Base-by-base conservation (phyloP, 2,888 invertebrate species). In the Drosophila macrospina region DNA sequence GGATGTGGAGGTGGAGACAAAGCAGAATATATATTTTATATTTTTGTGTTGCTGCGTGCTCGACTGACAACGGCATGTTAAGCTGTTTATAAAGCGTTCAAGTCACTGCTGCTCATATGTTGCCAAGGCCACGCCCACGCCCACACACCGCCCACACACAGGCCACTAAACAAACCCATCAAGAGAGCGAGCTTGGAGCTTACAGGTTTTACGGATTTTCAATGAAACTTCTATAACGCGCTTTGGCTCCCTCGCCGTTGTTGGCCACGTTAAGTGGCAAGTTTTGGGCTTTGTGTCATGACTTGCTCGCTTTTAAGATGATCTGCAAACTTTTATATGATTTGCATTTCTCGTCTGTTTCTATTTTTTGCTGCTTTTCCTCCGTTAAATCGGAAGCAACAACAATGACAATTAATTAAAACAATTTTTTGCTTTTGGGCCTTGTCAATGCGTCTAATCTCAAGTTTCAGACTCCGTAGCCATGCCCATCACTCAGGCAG, bases 71-170 rank as follows among this genome's bases (percentile, higher is more conserved):
- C 71, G 78, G 80, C 76, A 83, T 87, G 80, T 84, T 84, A 86
- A 88, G 86, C 88, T 86, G 72, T 85, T 83, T 87, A 82, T 79
- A 87, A 87, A 87, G 83, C 80, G 80, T 66, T 86, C 65, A 77
- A 79, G 69, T 83, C 76, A 76, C 79, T 85, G 66, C 64, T 47
- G 69, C 62, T 78, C 78, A 80, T 80, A 78, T 79, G 82, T 78
- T 64, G 51, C 47, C 62, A 36, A 20, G 56, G 62, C 50, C 62
- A 73, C 74, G 50, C 63, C 62, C 73, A 56, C 20, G 3, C 20
- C 74, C 63, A 59, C 73, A 56, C 20, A 20, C 20, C 74, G 50
- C 60, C 62, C 73, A 56, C 52, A 56, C 52, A 13, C 50, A 34
- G 16, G 34, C 32, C 20, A 13, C 54, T 55, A 42, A 59, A 26